Evolutionary conservation across 2,797 vertebrate species (phyloP).

Genomic region (Gobionotothen gibberifrons): DNA sequence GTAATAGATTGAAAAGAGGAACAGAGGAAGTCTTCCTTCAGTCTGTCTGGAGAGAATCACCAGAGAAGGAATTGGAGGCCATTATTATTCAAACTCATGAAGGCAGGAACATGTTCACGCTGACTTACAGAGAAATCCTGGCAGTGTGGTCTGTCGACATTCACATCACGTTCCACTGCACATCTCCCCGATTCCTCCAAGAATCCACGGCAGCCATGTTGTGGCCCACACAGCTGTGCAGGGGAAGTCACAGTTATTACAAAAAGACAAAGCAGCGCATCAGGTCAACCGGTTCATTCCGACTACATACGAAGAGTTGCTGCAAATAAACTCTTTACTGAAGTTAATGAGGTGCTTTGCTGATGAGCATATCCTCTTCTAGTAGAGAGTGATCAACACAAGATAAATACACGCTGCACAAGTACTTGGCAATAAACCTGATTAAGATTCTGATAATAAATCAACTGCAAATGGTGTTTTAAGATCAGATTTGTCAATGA

Average conservation of each 20-base stretch:
- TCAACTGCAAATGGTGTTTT: conserved; percentile 8
- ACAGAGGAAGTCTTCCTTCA: background rate
- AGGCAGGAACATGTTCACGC: conserved; percentile 20
- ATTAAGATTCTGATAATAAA: background rate
- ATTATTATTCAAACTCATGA: conserved; percentile 40
- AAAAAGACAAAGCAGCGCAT: background rate
- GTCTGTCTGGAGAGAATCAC: conserved; percentile 8
- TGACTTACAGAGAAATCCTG: conserved; percentile 29
- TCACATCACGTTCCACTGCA: conserved; percentile 63
- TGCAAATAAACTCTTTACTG: conserved; percentile 19
- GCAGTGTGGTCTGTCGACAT: conserved; percentile 41
- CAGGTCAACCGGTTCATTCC: background rate
- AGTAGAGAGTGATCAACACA: background rate
- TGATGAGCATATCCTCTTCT: conserved; percentile 13
- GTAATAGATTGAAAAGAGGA: background rate
- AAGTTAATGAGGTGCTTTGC: conserved; percentile 36
- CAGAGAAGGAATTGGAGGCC: conserved; percentile 3
- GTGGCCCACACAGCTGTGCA: conserved; percentile 10
- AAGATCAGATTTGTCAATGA: conserved; percentile 1
- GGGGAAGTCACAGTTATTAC: conserved; percentile 19
- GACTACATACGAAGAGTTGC: conserved; percentile 1
- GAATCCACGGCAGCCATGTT: conserved; percentile 50
- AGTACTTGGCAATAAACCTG: no score
- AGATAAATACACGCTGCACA: no score
- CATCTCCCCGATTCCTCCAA: conserved; percentile 47